Evolutionary conservation across 2,113 vertebrate genomes (phyloP), one percentile per base, ranked within the genome.

Genomic region (Salminus brasiliensis): DNA sequence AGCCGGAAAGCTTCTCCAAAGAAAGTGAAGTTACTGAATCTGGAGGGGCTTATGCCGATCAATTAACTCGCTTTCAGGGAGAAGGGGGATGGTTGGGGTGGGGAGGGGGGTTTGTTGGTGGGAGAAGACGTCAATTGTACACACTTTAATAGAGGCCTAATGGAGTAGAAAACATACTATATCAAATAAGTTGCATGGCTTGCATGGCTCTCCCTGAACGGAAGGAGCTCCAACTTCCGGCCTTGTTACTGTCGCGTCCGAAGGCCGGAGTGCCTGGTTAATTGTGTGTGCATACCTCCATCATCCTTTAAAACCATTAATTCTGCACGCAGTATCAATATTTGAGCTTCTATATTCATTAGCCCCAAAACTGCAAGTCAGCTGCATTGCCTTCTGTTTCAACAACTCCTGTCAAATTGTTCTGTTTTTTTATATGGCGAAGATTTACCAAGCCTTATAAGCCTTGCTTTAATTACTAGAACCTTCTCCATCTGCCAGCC

Each of bases 1-100:
- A 81, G 81, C 85, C 85, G 90, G 93, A 94, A 94, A 91, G 79
- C 78, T 88, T 92, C 91, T 86, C 87, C 88, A 88, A 89, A 88
- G 80, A 88, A 81, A 83, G 82, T 75, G 32, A 79, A 81, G 78
- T 80, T 84, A 79, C 82, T 66, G 79, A 84, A 76, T 81, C 74
- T 74, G 74, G 81, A 80, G 77, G 23, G 62, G 55, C 74, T 81
- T 78, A 65, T 36, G 57, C 72, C 68, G 79, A 84, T 84, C 83
- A 84, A 84, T 84, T 84, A 84, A 81, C 83, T 81, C 27, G 5
- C 81, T 76, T 79, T 79, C 67, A 55, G 67, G 47, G 47, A n/a
- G 0, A 12, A 49, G 16, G 27, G 74, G 70, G 18, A 72, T 66
- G 62, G 34, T n/a, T 30, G 62, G 45, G 49, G 41, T 45, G 21